phyloP scores from a whole-genome alignment of 2,797 vertebrate genomes.

The Rhynchotus rufescens region DNA sequence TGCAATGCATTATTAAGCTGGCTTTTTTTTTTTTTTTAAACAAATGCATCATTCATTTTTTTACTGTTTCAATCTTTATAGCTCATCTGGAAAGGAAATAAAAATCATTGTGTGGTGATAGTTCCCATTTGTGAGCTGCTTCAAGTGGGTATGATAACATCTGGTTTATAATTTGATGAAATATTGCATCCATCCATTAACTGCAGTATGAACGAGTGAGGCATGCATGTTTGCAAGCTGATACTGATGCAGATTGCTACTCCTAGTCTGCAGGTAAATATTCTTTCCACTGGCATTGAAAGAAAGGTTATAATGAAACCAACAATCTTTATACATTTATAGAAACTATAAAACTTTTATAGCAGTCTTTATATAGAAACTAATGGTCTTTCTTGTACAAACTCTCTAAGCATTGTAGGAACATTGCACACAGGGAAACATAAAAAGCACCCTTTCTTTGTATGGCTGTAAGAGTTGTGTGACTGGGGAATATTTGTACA shows the following conservation, averaged over 20 bases:
- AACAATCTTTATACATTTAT: slow-evolving; percentile 79
- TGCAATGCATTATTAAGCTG: background rate
- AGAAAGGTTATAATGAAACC: slow-evolving; percentile 73
- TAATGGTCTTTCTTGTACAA: slow-evolving; percentile 73
- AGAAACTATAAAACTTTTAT: slow-evolving; percentile 81
- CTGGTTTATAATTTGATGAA: slow-evolving; percentile 60
- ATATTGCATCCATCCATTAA: slow-evolving; percentile 45
- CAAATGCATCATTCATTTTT: slow-evolving; percentile 22
- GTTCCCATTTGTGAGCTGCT: slow-evolving; percentile 2
- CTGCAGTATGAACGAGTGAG: slow-evolving; percentile 33
- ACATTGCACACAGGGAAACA: slow-evolving; percentile 65
- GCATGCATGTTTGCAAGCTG: slow-evolving; percentile 10
- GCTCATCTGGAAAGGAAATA: slow-evolving; percentile 14
- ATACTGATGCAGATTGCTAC: slow-evolving; percentile 56
- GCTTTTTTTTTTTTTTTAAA: background rate
- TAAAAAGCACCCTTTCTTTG: slow-evolving; percentile 73
- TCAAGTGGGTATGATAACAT: background rate
- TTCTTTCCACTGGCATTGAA: slow-evolving; percentile 74
- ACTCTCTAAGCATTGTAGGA: slow-evolving; percentile 70
- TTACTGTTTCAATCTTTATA: slow-evolving; percentile 46
- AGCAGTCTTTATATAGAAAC: slow-evolving; percentile 80
- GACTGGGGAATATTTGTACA: slow-evolving; percentile 53
- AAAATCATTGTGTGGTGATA: background rate
- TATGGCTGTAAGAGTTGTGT: slow-evolving; percentile 47
- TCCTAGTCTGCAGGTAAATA: slow-evolving; percentile 71